Evolutionary conservation across 2,888 invertebrate genomes (phyloP), one percentile per base, ranked within the genome.

Genomic region (Cryptophagus acutangulus): DNA sequence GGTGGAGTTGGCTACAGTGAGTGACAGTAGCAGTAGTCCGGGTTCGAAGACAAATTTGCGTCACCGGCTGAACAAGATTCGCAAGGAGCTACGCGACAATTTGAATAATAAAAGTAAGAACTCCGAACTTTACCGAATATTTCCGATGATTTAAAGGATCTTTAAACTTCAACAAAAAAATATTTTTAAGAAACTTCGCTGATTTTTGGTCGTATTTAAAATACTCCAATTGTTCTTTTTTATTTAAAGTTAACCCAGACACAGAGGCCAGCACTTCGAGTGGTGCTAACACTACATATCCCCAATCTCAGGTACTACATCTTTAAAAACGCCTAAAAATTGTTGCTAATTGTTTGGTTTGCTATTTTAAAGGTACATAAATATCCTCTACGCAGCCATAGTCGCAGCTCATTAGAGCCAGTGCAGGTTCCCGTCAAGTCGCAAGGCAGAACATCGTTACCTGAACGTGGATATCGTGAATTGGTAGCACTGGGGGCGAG

Each of bases 401-500:
- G 70, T 41, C 54, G 48, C 36, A 40, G 34, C 8, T 51, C 40
- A 17, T 34, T 46, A 15, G 39, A 36, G 14, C 28, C 29, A 14
- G 2, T 16, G 10, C 5, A n/a, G 13, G 13, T 20, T 16, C n/a
- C n/a, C n/a, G 39, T 18, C 16, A 44, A 37, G 33, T 30, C 36
- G 30, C 40, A 33, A 15, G 17, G 38, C 4, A 45, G 37, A 29
- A 51, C 42, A 34, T 44, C 41, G 37, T 48, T 45, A 36, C 46
- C 46, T 30, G 52, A 49, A 41, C 44, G 52, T 18, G 51, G 54
- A 42, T 53, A 53, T 48, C 43, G 55, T 41, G 57, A 69, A 56
- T 71, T 74, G 64, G 72, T 70, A 64, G 71, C 73, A 65, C 77
- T 77, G 72, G 74, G 75, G 72, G 74, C 75, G 65, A 56, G 69